phyloP scores from a whole-genome alignment of 2,888 invertebrate species.

The Helicoverpa assulta region DNA sequence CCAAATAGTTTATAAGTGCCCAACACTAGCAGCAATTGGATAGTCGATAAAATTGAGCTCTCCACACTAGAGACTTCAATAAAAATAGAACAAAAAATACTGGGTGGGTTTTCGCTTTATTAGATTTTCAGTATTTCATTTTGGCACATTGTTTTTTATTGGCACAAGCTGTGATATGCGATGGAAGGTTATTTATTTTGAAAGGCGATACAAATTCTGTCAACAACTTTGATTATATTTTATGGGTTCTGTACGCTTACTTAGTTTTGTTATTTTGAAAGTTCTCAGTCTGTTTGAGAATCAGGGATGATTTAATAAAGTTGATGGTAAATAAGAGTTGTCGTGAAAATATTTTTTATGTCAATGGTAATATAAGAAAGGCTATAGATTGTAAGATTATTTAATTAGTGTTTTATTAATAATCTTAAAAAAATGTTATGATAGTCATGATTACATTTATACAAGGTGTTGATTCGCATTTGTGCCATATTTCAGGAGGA shows the following conservation, averaged over 20 bases:
- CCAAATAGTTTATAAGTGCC: conserved; percentile 24
- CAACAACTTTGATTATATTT: conserved; percentile 43
- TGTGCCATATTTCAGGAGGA: too few relatives aligned
- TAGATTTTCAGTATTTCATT: conserved; percentile 48
- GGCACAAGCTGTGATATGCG: conserved; percentile 32
- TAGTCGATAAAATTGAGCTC: conserved; percentile 44
- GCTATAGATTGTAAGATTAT: neutral
- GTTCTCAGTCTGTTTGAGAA: neutral
- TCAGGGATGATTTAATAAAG: neutral
- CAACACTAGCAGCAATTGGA: conserved; percentile 33
- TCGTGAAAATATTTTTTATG: neutral
- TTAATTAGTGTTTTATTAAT: too few relatives aligned
- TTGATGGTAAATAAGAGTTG: neutral
- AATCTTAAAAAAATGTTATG: too few relatives aligned
- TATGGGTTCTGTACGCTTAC: conserved; percentile 23
- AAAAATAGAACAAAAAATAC: conserved; percentile 29
- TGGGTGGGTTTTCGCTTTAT: conserved; percentile 25
- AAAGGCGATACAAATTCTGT: conserved; percentile 28
- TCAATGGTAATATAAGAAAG: neutral
- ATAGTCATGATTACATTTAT: too few relatives aligned
- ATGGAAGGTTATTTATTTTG: conserved; percentile 18
- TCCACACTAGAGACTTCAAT: conserved; percentile 25
- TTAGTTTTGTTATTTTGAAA: neutral
- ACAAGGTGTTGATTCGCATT: too few relatives aligned
- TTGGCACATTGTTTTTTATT: conserved; percentile 32